Conservation (phyloP, 2,888 invertebrate species). For the Drosophila demipolita region DNA sequence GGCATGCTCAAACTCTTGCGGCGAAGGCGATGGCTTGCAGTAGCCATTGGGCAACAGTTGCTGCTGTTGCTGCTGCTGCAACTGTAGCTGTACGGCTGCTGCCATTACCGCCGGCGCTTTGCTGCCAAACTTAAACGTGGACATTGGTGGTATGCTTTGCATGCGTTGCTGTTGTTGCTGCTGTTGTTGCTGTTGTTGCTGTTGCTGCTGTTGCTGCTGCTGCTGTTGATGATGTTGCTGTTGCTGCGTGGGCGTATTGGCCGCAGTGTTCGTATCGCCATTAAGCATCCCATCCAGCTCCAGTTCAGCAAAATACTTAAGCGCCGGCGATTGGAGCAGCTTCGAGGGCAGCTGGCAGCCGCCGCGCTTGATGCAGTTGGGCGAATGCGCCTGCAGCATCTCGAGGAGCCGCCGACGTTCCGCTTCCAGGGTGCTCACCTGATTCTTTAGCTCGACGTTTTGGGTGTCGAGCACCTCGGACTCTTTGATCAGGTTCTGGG, state of each 20-base stretch:
- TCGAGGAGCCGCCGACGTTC: conserved; percentile 92
- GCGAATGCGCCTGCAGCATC: conserved; percentile 91
- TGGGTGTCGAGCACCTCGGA: conserved; percentile 94
- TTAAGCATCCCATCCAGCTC: conserved; percentile 71
- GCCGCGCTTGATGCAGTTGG: conserved; percentile 87
- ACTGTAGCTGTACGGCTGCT: conserved; percentile 56
- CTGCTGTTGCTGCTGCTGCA: conserved; percentile 49
- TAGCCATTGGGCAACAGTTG: conserved; percentile 83
- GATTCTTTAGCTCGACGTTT: conserved; percentile 93
- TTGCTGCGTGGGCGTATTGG: conserved; percentile 22
- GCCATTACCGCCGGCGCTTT: conserved; percentile 77
- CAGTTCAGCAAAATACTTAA: conserved; percentile 82
- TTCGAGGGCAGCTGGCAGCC: conserved; percentile 83
- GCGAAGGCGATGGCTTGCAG: conserved; percentile 84
- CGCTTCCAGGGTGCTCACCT: conserved; percentile 92
- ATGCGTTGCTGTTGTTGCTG: conserved; percentile 72
- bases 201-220: conserved; percentile 20
- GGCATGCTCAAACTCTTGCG: conserved; percentile 81
- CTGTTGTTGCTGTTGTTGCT: conserved; percentile 13
- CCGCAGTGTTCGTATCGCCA: conserved; percentile 34
- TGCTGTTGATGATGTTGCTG: conserved; percentile 35
- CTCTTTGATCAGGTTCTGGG: conserved; percentile 93
- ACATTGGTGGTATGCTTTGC: conserved; percentile 84
- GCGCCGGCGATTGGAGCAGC: conserved; percentile 83
- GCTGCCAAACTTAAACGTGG: conserved; percentile 82